These are phyloP conservation scores for Cylas formicarius DNA, from an alignment of 1,140 invertebrate species.

Conservation along the genomic window DNA sequence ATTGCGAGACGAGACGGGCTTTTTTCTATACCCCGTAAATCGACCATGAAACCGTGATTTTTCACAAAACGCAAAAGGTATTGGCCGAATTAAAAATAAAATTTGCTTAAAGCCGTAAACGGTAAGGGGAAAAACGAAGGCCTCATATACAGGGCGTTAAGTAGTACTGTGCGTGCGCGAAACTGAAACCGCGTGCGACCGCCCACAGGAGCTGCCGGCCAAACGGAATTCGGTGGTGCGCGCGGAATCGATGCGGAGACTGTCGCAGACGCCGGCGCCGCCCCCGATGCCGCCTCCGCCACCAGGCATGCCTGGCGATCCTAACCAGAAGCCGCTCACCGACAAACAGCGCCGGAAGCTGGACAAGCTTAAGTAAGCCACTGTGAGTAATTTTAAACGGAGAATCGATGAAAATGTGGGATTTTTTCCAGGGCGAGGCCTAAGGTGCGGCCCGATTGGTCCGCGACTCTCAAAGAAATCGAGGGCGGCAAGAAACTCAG, in stretches of 20 bases:
- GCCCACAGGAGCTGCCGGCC: conserved; percentile 31
- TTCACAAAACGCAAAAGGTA: no score
- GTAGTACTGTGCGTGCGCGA: no score
- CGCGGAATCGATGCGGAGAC: conserved; percentile 39
- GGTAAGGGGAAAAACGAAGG: no score
- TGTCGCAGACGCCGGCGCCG: conserved; percentile 47
- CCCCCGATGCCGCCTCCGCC: conserved; percentile 68
- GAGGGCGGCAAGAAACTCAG: conserved; percentile 69
- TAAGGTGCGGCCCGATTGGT: conserved; percentile 77
- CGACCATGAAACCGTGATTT: no score
- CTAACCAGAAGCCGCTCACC: conserved; percentile 46
- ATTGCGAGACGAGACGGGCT: no score
- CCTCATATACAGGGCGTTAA: no score
- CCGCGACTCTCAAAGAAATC: conserved; percentile 82
- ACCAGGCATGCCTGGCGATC: conserved; percentile 48
- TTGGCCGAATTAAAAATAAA: no score
- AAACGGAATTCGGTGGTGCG: conserved; percentile 32
- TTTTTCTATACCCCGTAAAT: no score
- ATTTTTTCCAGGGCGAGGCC: conserved; percentile 54
- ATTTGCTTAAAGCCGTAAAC: no score
- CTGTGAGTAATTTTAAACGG: no score
- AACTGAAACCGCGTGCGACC: no score
- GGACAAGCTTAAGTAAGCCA: conserved; percentile 44
- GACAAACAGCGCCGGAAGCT: conserved; percentile 52
- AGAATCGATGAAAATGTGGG: conserved; percentile 7